Base-by-base conservation (phyloP, 1,140 invertebrate species). In the Aphidius gifuensis region DNA sequence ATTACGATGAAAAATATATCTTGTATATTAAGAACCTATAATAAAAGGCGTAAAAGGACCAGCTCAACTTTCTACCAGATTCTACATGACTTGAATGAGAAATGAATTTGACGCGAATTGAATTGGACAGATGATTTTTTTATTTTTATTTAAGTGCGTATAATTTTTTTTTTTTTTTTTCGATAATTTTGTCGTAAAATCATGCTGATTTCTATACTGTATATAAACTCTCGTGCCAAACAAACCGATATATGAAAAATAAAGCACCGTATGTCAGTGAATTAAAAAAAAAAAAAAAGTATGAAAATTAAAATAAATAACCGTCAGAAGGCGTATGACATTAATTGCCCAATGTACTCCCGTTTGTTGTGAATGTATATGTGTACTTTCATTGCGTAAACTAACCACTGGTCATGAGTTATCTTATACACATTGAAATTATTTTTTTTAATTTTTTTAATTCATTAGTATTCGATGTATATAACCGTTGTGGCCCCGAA, bases 381-480 rank as follows among this genome's bases (percentile, higher is more conserved):
- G 44, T 23, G 55, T 61, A 66, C 58, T 50, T 61, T 60, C 65
- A 60, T 66, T 66, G 56, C 57, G 23, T 32, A 46, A 53, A 46
- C 49, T 49, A 54, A n/a, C 45, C 40, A 58, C 54, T 55, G 21
- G 21, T 43, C 49, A 43, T 16, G 16, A 16, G 16, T 16, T 16
- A 16, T 2, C 59, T 50, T 45, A 16, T 16, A 16, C 16, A 43
- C 23, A 59, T 43, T 50, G 4, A 32, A 32, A 32, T 32, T 32
- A 32, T 32, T 32, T 42, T 23, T 9, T 40, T 48, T 53, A 40
- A 43, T 61, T 47, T 54, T 60, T 47, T 45, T 50, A 5, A 62
- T 73, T 66, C 67, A 69, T 74, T 69, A 68, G 65, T 64, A 74
- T 74, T 71, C 70, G 65, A 50, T 48, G 61, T 70, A 74, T 69